Conservation (phyloP, 2,113 vertebrate genomes). For the Apistogramma diplotaenia region DNA sequence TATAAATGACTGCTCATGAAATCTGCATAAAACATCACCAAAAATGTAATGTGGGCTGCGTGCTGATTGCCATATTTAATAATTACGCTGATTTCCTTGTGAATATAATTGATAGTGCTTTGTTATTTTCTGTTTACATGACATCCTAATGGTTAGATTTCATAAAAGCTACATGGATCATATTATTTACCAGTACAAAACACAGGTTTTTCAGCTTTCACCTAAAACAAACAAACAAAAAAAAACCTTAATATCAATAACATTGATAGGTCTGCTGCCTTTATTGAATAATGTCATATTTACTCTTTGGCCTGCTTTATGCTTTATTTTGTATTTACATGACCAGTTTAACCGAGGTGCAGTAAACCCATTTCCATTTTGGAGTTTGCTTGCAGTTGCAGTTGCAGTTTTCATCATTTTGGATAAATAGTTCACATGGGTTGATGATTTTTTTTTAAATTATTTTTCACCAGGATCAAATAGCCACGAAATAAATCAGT, state of each 20-base stretch:
- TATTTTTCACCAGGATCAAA: neutral
- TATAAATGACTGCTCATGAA: conserved; percentile 13
- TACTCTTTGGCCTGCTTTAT: neutral
- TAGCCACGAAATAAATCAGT: neutral
- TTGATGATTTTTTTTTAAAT: neutral
- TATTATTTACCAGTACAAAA: neutral
- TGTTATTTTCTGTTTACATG: neutral
- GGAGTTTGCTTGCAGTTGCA: neutral
- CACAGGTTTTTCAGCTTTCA: neutral
- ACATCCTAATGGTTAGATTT: neutral
- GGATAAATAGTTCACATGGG: neutral
- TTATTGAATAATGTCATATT: neutral
- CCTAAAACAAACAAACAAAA: neutral
- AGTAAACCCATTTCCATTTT: neutral
- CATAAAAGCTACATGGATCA: neutral
- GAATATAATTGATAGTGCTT: neutral
- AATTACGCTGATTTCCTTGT: neutral
- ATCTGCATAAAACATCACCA: neutral
- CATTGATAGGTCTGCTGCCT: neutral
- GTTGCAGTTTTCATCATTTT: neutral
- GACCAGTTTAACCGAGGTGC: neutral
- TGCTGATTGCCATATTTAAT: neutral
- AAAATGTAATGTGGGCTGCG: neutral
- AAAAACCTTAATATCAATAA: neutral
- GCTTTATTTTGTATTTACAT: neutral